Evolutionary conservation across 2,888 invertebrate genomes (phyloP).

Genomic region (Ommatoiulus sabulosus): DNA sequence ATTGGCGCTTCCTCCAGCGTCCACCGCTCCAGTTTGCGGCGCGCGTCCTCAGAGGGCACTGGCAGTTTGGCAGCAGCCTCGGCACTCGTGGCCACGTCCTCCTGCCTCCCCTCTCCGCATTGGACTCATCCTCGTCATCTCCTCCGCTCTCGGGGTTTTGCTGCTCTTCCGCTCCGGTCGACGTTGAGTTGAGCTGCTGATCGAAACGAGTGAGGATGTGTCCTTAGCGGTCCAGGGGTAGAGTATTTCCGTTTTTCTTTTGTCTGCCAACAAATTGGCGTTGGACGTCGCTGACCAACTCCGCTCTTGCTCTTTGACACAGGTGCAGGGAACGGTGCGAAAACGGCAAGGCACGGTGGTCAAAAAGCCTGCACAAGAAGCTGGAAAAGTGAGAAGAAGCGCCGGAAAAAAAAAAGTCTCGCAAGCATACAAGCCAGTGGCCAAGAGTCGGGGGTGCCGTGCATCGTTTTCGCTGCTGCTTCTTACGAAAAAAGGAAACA

Average conservation of each 20-base stretch:
- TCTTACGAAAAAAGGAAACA: not conserved
- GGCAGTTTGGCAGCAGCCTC: too few species aligned
- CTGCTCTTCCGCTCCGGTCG: not conserved
- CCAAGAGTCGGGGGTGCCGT: not conserved
- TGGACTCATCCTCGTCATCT: not conserved
- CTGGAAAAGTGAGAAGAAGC: not conserved
- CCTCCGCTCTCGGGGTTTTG: not conserved
- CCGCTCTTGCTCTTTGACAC: not conserved
- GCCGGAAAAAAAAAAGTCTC: too few species aligned
- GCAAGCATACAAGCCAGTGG: not conserved
- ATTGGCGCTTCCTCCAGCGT: too few species aligned
- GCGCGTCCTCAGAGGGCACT: too few species aligned
- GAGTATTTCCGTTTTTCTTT: conserved; percentile 11
- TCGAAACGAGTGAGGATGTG: conserved; percentile 11
- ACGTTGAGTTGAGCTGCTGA: not conserved
- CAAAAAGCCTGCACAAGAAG: not conserved
- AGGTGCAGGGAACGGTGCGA: conserved; percentile 40
- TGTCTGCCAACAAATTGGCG: conserved; percentile 3
- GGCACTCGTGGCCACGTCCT: too few species aligned
- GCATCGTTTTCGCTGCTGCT: not conserved
- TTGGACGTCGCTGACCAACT: not conserved
- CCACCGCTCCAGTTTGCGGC: too few species aligned
- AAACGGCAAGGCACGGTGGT: not conserved
- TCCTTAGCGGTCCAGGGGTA: conserved; percentile 34
- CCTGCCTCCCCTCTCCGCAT: not conserved